Evolutionary conservation across 2,113 vertebrate genomes (phyloP).

Genomic region (Probosciger aterrimus): DNA sequence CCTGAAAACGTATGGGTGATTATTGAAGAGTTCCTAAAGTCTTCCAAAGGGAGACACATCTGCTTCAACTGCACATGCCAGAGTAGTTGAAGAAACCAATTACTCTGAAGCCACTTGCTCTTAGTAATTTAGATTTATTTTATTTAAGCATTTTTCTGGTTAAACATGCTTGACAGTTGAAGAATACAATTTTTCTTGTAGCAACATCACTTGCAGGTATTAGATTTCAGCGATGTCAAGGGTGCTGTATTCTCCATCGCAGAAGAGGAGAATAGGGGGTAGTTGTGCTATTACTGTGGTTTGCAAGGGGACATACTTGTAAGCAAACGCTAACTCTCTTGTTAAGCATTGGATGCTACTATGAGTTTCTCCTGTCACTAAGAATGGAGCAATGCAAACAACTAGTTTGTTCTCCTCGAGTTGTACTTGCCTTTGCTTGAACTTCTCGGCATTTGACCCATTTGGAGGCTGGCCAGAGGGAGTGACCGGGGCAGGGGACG

Average conservation of each 20-base stretch:
- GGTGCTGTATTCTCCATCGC: not conserved
- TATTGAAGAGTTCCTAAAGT: not conserved
- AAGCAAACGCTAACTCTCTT: conserved; percentile 16
- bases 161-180: not conserved
- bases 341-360: not conserved
- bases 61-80: not conserved
- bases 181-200: not conserved
- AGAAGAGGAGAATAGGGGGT: not conserved
- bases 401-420: not conserved
- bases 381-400: not conserved
- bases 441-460: not conserved
- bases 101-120: not conserved
- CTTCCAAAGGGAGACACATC: not conserved
- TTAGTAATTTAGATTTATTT: not conserved
- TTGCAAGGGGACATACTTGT: not conserved
- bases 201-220: not conserved
- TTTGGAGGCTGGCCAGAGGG: not conserved
- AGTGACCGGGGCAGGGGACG: not conserved
- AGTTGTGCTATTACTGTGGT: not conserved
- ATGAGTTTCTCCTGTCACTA: not conserved
- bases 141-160: not conserved
- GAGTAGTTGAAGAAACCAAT: not conserved
- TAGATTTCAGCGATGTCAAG: not conserved
- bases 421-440: not conserved
- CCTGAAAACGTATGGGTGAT: not conserved